These are phyloP conservation scores for Ceriagrion tenellum DNA, from an alignment of 2,888 invertebrate genomes.

Conservation along the genomic window DNA sequence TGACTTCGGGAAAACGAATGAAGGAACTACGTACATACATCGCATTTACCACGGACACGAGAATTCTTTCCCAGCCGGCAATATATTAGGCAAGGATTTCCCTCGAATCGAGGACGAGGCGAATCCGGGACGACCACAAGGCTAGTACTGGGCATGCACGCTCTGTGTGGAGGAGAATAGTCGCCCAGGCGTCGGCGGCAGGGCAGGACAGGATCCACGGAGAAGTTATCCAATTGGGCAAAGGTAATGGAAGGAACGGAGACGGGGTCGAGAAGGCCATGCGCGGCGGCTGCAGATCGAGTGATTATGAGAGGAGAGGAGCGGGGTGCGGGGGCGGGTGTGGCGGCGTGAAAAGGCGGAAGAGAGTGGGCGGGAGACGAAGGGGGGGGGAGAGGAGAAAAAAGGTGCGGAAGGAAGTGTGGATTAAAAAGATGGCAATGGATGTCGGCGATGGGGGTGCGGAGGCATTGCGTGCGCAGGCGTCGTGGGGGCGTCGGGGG, in stretches of 20 bases:
- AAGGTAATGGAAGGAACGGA: neutral
- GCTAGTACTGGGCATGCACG: neutral
- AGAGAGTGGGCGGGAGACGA: conserved; percentile 71
- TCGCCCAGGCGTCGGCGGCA: too few relatives aligned
- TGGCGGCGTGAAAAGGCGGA: conserved; percentile 69
- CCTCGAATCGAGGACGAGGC: neutral
- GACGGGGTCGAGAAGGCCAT: neutral
- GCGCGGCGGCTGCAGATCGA: conserved; percentile 56
- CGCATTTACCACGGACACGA: too few relatives aligned
- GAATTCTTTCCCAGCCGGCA: too few relatives aligned
- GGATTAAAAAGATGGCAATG: conserved; percentile 71
- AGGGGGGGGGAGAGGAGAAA: conserved; percentile 68
- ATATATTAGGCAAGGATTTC: neutral
- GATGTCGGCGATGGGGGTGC: conserved; percentile 60
- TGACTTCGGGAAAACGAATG: too few relatives aligned
- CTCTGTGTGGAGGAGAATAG: too few relatives aligned
- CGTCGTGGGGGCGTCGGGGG: conserved; percentile 68
- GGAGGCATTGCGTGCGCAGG: conserved; percentile 69
- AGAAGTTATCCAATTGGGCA: neutral
- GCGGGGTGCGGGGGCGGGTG: neutral
- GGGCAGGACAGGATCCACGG: too few relatives aligned
- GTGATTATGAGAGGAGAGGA: conserved; percentile 54
- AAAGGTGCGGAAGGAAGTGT: conserved; percentile 65
- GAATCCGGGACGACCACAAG: neutral
- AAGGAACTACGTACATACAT: too few relatives aligned